Conservation (phyloP, 2,888 invertebrate species). For the Anoplius nigerrimus region DNA sequence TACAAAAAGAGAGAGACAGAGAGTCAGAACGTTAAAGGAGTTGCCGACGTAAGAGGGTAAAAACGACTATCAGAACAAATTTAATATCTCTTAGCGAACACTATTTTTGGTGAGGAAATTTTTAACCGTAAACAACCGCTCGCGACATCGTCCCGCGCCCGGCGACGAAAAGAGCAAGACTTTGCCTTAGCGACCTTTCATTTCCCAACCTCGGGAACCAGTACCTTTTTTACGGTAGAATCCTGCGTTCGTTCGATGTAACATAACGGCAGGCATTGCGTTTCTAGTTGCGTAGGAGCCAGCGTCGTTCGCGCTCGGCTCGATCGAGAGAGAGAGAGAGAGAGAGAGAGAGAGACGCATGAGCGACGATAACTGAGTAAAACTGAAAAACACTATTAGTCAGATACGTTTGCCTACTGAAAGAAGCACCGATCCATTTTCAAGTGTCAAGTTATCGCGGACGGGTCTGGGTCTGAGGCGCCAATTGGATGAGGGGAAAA, state of each 20-base stretch:
- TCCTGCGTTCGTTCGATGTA: slow-evolving; percentile 40
- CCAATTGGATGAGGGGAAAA: too few species aligned
- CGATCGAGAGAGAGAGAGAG: neutral
- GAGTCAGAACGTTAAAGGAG: neutral
- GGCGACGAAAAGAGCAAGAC: slow-evolving; percentile 10
- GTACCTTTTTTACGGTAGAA: slow-evolving; percentile 43
- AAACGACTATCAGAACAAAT: slow-evolving; percentile 26
- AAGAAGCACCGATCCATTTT: too few species aligned
- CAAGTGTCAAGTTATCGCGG: too few species aligned
- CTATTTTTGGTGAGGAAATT: neutral
- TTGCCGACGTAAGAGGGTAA: slow-evolving; percentile 33
- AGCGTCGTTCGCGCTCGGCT: neutral
- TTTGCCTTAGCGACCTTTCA: slow-evolving; percentile 14
- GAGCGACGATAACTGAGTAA: slow-evolving; percentile 7
- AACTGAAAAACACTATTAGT: too few species aligned
- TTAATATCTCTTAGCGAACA: slow-evolving; percentile 5
- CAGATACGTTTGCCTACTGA: too few species aligned
- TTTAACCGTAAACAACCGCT: slow-evolving; percentile 25
- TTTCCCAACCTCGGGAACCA: slow-evolving; percentile 21
- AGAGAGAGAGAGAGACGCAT: neutral
- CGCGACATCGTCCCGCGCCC: slow-evolving; percentile 36
- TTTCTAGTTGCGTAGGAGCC: slow-evolving; percentile 29
- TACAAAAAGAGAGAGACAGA: neutral
- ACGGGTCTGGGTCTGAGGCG: too few species aligned
- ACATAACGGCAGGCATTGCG: slow-evolving; percentile 27